Base-by-base conservation (phyloP, 2,888 invertebrate genomes). In the Nemapogon koenigi region DNA sequence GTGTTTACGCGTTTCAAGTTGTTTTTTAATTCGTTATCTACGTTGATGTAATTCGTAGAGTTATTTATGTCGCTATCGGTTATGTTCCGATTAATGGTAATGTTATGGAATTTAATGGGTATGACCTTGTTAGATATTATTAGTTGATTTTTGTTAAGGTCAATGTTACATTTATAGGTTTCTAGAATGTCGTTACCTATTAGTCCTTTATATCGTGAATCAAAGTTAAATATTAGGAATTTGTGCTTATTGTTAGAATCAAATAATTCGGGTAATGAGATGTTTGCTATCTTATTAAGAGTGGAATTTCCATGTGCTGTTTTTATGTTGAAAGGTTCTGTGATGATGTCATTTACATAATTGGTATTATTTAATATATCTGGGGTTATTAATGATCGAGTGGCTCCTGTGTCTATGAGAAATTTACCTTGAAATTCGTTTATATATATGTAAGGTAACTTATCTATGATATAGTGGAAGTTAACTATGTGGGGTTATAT, bases 301-400 rank as follows among this genome's bases (percentile, higher is more conserved):
- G 46, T 58, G 14, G 62, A 58, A 0, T 54, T 54, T 19, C 51
- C 55, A 16, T 67, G 63, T 0, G 65, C 62, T 40, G 62, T 65
- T 49, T 57, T 59, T 4, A 71, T 49, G 2, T 59, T 64, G 43
- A 66, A 59, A 0, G 59, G 59, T 53, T 51, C 49, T 1, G 39
- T 42, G 40, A 42, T 41, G 16, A 50, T 38, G 29, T 13, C 8
- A 14, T 3, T 14, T 35, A 7, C 14, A 3, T 25, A 31, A 0
- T 47, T 32, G 2, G 35, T 13, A 3, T 36, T 33, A 8, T 39
- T 18, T 35, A 40, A 3, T 32, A 47, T 14, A 3, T 37, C 35
- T 14, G 49, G 48, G 4, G 19, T 44, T 14, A 49, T 46, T 3
- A 47, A 13, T 3, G 46, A 47, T 16, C 46, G 46, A 4, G 48